Evolutionary conservation across 2,888 invertebrate genomes (phyloP), one percentile per base, ranked within the genome.

Genomic region (Troides aeacus): DNA sequence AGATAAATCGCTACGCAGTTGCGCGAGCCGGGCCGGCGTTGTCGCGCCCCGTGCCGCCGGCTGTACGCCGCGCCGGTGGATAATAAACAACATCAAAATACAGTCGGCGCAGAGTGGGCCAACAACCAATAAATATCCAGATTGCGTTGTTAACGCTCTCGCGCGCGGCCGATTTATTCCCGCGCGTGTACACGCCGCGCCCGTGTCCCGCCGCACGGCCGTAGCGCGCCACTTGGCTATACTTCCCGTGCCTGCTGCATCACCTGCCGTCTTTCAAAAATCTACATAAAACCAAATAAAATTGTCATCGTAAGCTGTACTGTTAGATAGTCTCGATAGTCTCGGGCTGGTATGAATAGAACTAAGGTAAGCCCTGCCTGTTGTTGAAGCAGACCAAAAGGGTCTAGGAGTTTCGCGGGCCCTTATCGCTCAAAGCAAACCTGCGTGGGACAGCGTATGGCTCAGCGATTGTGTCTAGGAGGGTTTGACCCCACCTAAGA

Each of bases 1-100:
- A 30, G 30, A 30, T 30, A 3, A 30, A 30, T 30, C 0, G 30
- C 30, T 30, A 30, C 3, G 3, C 30, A 30, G 4, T 30, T 30
- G 30, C 30, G 30, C 30, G 30, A 30, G 30, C 30, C 30, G 30
- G 30, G 30, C 30, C 30, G 30, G 30, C 30, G 30, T 30, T 30
- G 30, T 30, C 30, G 30, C 30, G 30, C 30, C 30, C 30, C 58
- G 62, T 62, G 67, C 61, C 57, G 66, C 60, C 66, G 67, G 68
- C 63, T 74, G 76, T 76, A 75, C 74, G 74, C 39, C 24, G 56
- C n/a, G 75, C 77, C 5, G 76, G 73, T 72, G 68, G 76, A 76
- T 81, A 75, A 84, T 85, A 86, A 86, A 86, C 76, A 78, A 83
- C 79, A 79, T 82, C 86, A 84, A 85, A 85, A 86, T 85, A 85